These are phyloP conservation scores for Sula dactylatra DNA, from an alignment of 2,113 vertebrate species.

Conservation along the genomic window DNA sequence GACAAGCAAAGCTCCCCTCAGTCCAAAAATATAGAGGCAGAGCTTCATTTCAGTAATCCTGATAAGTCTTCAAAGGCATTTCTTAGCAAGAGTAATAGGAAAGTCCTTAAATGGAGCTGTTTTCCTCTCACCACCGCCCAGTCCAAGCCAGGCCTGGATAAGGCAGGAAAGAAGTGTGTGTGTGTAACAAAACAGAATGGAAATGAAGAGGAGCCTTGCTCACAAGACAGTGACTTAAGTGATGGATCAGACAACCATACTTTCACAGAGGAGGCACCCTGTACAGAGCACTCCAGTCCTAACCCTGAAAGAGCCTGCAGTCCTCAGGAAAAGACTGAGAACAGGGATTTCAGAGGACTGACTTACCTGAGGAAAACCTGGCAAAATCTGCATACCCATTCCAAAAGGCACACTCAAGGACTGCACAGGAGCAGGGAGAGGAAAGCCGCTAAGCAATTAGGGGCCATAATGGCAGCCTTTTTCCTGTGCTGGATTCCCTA, in stretches of 20 bases:
- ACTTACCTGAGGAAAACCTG: constrained; percentile 81
- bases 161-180: background rate
- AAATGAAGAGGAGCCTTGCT: constrained; percentile 56
- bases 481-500: constrained; percentile 97
- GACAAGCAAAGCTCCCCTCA: background rate
- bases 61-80: background rate
- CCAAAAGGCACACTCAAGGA: constrained; percentile 73
- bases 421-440: constrained; percentile 83
- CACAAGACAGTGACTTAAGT: constrained; percentile 57
- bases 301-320: background rate
- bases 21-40: background rate
- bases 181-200: constrained; percentile 46
- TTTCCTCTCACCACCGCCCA: constrained; percentile 38
- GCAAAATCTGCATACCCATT: constrained; percentile 80
- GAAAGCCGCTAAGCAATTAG: constrained; percentile 92
- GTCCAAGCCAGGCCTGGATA: constrained; percentile 1
- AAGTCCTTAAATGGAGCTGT: constrained; percentile 24
- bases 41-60: background rate
- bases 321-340: background rate
- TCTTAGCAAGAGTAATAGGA: background rate
- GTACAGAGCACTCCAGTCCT: background rate
- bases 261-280: constrained; percentile 45
- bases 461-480: constrained; percentile 90
- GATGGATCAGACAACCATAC: constrained; percentile 71
- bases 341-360: constrained; percentile 49